These are phyloP conservation scores for Botia kubotai DNA, from an alignment of 2,797 vertebrate species.

Conservation along the genomic window DNA sequence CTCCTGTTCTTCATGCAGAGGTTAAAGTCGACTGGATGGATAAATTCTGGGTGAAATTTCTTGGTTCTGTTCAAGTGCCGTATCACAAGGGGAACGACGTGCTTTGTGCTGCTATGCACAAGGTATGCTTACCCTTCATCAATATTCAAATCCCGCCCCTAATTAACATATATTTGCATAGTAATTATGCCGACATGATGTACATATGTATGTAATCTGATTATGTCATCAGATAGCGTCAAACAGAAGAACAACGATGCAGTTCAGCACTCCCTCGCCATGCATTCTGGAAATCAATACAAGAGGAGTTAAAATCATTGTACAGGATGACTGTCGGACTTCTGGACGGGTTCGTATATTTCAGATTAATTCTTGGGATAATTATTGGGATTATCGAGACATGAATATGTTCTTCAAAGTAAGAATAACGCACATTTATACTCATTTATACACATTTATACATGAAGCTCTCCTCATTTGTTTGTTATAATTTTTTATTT, in stretches of 20 bases:
- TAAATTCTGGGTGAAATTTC: slow-evolving; percentile 87
- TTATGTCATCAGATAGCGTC: slow-evolving; percentile 86
- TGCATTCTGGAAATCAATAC: slow-evolving; percentile 92
- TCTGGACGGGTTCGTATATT: slow-evolving; percentile 76
- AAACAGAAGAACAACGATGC: slow-evolving; percentile 85
- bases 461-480: too few species aligned
- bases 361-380: too few species aligned
- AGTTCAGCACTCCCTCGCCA: slow-evolving; percentile 84
- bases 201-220: slow-evolving; percentile 19
- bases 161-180: slow-evolving; percentile 1
- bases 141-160: background rate
- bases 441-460: too few species aligned
- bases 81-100: slow-evolving; percentile 93
- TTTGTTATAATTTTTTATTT: too few species aligned
- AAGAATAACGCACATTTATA: too few species aligned
- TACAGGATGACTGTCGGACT: slow-evolving; percentile 84
- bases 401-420: too few species aligned
- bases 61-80: slow-evolving; percentile 95
- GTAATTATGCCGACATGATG: background rate
- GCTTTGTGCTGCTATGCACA: slow-evolving; percentile 94
- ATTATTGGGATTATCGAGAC: background rate
- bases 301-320: slow-evolving; percentile 89
- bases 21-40: slow-evolving; percentile 80
- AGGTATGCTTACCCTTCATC: slow-evolving; percentile 76
- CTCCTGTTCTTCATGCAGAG: slow-evolving; percentile 50